Evolutionary conservation across 2,888 invertebrate genomes (phyloP), one percentile per base, ranked within the genome.

Genomic region (Rhimphoctona megacephalus): DNA sequence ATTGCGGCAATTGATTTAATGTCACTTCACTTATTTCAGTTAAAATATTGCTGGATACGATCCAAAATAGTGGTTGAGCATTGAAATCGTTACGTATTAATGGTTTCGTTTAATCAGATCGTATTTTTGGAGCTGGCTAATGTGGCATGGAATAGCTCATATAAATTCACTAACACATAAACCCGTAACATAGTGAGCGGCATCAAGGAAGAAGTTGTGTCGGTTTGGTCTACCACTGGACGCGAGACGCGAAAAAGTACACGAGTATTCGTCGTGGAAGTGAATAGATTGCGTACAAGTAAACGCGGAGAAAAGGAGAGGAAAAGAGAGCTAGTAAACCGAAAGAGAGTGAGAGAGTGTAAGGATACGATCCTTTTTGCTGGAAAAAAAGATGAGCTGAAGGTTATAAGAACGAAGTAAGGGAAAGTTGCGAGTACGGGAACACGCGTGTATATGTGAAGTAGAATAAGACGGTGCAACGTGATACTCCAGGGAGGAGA

Each of bases 201-300:
- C 43, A 61, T 61, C 57, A 39, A 22, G 33, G 30, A 66, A 80
- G 49, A 43, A 66, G 61, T 76, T 77, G 64, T 61, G 69, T 67
- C 61, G 61, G 83, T 57, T 79, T 33, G 74, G 79, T 54, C 25
- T 22, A 61, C 49, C 43, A 69, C 39, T 36, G 30, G 17, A 36
- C 25, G 52, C n/a, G 22, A 73, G 54, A 22, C n/a, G 66, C 33
- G 66, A 78, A 72, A 79, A 67, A 67, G 49, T 76, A 66, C 66
- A 30, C 78, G 82, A 69, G 81, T 83, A 89, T 87, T 87, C 85
- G 88, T 85, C 85, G 87, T 89, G 91, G 91, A 92, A 89, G 90
- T 88, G 91, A 92, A 93, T 93, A 93, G 93, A 93, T 93, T 93
- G 93, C 92, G 91, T 93, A 92, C 93, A 92, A 91, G 92, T 78